Percentiles rank a stretch among this genome's conserved stretches.
Conservation (phyloP, 2,797 vertebrate genomes). For the Dendrocincla fuliginosa region DNA sequence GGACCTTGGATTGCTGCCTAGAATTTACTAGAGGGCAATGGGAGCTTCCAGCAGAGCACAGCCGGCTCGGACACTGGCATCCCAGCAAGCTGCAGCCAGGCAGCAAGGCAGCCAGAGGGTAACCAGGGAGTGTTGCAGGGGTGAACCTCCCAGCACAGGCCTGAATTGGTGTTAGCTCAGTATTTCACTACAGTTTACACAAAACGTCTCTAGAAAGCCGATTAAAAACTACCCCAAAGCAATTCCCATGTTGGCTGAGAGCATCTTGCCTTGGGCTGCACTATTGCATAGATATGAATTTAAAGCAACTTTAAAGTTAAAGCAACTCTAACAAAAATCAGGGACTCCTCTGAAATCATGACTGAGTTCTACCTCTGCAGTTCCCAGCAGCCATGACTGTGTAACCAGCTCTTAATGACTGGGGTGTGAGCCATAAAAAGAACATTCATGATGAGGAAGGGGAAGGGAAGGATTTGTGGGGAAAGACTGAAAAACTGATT, state of each 20-base stretch:
- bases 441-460: not conserved
- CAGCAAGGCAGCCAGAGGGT: not conserved
- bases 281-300: not conserved
- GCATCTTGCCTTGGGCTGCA: not conserved
- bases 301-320: not conserved
- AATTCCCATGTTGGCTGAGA: not conserved
- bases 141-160: not conserved
- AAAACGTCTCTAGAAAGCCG: not conserved
- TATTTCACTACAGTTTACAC: not conserved
- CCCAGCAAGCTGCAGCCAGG: not conserved
- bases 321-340: not conserved
- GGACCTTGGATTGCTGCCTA: accelerated
- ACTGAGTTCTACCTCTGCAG: not conserved
- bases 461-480: not conserved
- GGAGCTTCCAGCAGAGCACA: accelerated
- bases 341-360: not conserved
- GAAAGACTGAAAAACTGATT: not conserved
- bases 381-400: not conserved
- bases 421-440: not conserved
- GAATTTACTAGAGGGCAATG: accelerated
- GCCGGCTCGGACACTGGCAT: accelerated
- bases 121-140: not conserved
- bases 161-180: accelerated
- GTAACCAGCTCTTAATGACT: not conserved
- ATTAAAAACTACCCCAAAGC: not conserved